These are phyloP conservation scores for Thryonomys swinderianus DNA, from an alignment of 2,113 vertebrate species.

Conservation along the genomic window DNA sequence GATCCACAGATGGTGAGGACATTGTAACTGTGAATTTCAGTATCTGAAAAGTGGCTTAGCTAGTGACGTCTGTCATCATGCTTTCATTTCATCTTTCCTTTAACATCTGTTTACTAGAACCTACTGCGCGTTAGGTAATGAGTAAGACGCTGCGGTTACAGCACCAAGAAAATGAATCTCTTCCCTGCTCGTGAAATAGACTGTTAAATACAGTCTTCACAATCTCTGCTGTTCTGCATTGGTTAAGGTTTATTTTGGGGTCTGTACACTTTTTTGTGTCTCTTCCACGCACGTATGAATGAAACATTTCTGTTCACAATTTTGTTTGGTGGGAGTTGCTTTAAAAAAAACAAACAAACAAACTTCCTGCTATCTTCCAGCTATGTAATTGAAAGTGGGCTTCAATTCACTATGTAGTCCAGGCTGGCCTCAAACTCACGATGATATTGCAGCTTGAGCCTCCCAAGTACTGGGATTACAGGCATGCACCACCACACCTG, in stretches of 20 bases:
- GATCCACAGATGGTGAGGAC: background rate
- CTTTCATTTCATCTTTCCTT: background rate
- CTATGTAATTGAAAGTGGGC: background rate
- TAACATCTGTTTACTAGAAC: background rate
- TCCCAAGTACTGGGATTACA: background rate
- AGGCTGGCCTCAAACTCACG: background rate
- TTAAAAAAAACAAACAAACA: background rate
- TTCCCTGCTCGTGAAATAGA: background rate
- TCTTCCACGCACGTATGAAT: background rate
- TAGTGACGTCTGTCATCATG: background rate
- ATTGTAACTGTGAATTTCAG: background rate
- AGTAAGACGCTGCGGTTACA: background rate
- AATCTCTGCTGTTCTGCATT: background rate
- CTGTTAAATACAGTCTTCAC: background rate
- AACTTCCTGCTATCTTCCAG: no score
- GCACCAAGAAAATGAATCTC: background rate
- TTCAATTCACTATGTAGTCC: background rate
- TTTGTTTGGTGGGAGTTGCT: background rate
- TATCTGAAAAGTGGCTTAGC: background rate
- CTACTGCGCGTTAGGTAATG: background rate
- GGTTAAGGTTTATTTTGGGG: background rate
- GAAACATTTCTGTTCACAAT: background rate
- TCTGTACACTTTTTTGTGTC: slow-evolving; percentile 2
- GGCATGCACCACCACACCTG: background rate
- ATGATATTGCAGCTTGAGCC: background rate